Percentiles rank a stretch among this genome's conserved stretches.
Conservation (phyloP, 1,140 invertebrate species). For the Temnothorax nylanderi region DNA sequence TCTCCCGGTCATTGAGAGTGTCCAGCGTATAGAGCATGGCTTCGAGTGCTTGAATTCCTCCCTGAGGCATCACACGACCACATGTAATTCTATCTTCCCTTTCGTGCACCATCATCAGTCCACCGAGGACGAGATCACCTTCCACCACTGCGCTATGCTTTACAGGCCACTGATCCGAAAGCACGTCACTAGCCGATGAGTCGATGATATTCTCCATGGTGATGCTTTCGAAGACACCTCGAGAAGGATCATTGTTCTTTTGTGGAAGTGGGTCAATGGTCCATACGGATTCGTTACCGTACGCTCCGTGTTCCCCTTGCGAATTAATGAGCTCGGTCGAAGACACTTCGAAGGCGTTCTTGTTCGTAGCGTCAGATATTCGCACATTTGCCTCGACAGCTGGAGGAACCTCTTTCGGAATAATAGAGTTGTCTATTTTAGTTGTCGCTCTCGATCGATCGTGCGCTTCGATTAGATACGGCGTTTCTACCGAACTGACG, state of each 20-base stretch:
- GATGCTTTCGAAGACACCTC: background rate
- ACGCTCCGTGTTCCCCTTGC: background rate
- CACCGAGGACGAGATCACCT: conserved; percentile 94
- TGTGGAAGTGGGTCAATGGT: conserved; percentile 5
- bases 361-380: background rate
- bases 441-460: background rate
- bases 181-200: conserved; percentile 37
- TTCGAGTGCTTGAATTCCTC: conserved; percentile 96
- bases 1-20: conserved; percentile 89
- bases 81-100: conserved; percentile 94
- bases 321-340: conserved; percentile 23
- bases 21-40: conserved; percentile 97
- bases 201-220: conserved; percentile 27
- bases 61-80: conserved; percentile 98
- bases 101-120: conserved; percentile 98
- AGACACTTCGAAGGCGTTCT: background rate
- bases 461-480: background rate
- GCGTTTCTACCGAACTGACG: background rate
- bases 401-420: background rate
- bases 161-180: conserved; percentile 90
- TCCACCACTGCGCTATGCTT: conserved; percentile 94
- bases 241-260: background rate
- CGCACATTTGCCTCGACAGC: background rate
- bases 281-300: background rate
- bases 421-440: background rate